Percentiles rank a stretch among this genome's conserved stretches.
Conservation (phyloP, 1,140 invertebrate species). For the Pentalonia nigronervosa region DNA sequence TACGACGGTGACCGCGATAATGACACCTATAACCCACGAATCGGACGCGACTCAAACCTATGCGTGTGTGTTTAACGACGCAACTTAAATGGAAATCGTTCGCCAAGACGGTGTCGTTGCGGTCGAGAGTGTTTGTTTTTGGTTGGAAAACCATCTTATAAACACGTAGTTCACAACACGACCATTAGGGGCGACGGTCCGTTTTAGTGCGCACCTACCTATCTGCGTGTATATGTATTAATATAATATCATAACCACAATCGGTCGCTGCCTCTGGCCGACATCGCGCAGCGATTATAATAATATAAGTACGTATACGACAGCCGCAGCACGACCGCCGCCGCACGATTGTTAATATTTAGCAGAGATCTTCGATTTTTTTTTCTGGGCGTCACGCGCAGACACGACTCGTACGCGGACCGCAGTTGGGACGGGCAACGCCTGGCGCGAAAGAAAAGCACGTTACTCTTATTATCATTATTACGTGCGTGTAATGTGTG, state of each 20-base stretch:
- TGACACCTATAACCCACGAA: neutral
- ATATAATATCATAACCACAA: neutral
- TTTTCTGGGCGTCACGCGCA: neutral
- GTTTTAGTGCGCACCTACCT: neutral
- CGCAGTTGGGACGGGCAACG: neutral
- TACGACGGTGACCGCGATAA: neutral
- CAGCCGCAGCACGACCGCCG: neutral
- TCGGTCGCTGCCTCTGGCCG: neutral
- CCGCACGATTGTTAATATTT: neutral
- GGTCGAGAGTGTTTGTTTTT: slow-evolving; percentile 20
- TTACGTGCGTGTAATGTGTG: neutral
- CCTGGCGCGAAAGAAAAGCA: neutral
- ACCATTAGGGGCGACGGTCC: neutral
- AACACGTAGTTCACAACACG: neutral
- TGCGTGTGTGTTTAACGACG: neutral
- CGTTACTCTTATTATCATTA: neutral
- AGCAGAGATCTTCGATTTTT: neutral
- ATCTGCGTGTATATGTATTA: neutral
- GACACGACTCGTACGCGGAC: neutral
- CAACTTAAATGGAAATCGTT: neutral
- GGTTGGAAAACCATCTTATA: neutral
- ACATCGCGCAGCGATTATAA: neutral
- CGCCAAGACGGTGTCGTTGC: neutral
- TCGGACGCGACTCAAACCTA: too few relatives aligned
- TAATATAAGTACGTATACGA: neutral